Evolutionary conservation across 2,888 invertebrate species (phyloP), one percentile per base, ranked within the genome.

Genomic region (Lymantria dispar): DNA sequence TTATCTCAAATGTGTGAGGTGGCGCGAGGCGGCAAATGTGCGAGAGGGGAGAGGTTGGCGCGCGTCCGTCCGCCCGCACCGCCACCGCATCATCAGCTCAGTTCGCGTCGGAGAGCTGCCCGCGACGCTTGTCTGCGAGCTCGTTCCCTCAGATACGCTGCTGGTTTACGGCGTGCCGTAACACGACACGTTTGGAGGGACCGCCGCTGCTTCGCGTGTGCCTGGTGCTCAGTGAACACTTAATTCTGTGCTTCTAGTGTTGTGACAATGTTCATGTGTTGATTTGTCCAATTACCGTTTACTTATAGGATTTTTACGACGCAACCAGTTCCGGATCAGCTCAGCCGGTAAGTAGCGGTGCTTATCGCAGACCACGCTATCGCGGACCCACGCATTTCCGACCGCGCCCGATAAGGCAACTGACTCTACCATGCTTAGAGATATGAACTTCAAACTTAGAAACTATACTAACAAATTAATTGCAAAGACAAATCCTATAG

Each of bases 101-200:
- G 91, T 91, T 80, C 89, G 87, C 87, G 85, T 83, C 82, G 84
- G 80, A 88, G 83, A 90, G 90, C 81, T 80, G 83, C 80, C 76
- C 79, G 85, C 81, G 85, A 87, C 88, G 87, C 85, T 85, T 78
- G 89, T 84, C 75, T 87, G 83, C 80, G 84, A 86, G 80, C 78
- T 81, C 68, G 80, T 76, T 90, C 91, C 90, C 90, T 89, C 91
- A 91, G 90, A 91, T 90, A 89, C 90, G 88, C 86, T 90, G 90
- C 89, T 90, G 90, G 87, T 88, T 90, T 90, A 90, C 90, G 90
- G 90, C 82, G 86, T 78, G 83, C 90, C 90, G 90, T 90, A 90
- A 90, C 88, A 90, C 88, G 90, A 90, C 90, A 91, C 90, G 90
- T 91, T 91, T 91, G 90, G 90, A 90, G 90, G 91, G 90, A 89